Conservation (phyloP, 2,113 vertebrate species). For the Empidonax traillii region DNA sequence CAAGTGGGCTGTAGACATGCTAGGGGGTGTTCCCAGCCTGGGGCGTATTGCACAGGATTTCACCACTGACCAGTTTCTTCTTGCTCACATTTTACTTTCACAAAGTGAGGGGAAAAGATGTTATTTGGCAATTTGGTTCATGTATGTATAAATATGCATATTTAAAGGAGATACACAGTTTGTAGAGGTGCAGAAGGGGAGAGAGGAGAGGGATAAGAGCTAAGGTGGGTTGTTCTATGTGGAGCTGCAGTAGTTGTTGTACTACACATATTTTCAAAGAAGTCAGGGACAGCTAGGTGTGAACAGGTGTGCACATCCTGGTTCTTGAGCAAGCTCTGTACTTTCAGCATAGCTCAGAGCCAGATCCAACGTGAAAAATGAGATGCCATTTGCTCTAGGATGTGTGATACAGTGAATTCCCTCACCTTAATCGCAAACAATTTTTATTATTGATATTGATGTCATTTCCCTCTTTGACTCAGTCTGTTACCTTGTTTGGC, state of each 20-base stretch:
- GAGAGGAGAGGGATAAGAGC: neutral
- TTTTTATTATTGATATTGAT: neutral
- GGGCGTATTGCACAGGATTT: neutral
- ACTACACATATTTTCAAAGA: neutral
- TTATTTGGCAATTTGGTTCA: neutral
- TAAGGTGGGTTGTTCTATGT: neutral
- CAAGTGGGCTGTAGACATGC: neutral
- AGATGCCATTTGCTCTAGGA: neutral
- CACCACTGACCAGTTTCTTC: neutral
- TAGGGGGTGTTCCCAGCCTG: neutral
- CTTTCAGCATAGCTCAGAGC: neutral
- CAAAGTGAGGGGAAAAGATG: fast-evolving
- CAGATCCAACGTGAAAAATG: neutral
- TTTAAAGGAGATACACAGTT: neutral
- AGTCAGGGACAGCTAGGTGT: neutral
- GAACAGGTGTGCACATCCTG: neutral
- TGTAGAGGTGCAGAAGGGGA: neutral
- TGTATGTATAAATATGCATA: fast-evolving
- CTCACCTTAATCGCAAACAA: neutral
- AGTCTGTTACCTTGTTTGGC: neutral
- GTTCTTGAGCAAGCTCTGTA: neutral
- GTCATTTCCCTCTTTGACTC: neutral
- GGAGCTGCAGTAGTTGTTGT: neutral
- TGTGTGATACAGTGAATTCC: neutral
- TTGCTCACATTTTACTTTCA: neutral